Conservation (phyloP, 2,888 invertebrate species). For the Trimorus sp. region DNA sequence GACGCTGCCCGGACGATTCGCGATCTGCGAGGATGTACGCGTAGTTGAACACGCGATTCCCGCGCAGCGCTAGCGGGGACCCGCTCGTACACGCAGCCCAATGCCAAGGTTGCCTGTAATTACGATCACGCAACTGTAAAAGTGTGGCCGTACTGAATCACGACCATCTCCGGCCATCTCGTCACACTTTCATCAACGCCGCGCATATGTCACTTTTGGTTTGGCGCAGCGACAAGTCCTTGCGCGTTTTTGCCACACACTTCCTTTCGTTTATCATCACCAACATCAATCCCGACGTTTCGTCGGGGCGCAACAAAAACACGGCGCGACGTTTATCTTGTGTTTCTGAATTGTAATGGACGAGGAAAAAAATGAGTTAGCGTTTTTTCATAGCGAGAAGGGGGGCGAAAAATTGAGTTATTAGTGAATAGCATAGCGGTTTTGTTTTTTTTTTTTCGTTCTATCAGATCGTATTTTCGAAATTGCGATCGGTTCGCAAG, state of each 20-base stretch:
- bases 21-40: constrained; percentile 67
- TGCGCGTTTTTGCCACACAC: constrained; percentile 40
- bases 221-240: constrained; percentile 45
- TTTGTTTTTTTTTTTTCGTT: too few relatives aligned
- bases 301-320: constrained; percentile 9
- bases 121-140: constrained; percentile 70
- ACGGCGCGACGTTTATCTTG: too few relatives aligned
- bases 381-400: too few relatives aligned
- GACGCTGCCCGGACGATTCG: constrained; percentile 1
- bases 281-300: constrained; percentile 41
- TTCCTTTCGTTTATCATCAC: constrained; percentile 37
- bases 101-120: constrained; percentile 72
- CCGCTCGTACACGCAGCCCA: constrained; percentile 63
- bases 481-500: too few relatives aligned
- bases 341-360: too few relatives aligned
- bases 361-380: too few relatives aligned
- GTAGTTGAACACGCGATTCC: constrained; percentile 65
- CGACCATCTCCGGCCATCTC: constrained; percentile 34
- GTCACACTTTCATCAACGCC: constrained; percentile 50
- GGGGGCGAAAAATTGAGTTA: too few relatives aligned
- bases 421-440: too few relatives aligned
- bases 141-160: constrained; percentile 39
- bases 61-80: constrained; percentile 65
- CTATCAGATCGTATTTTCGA: too few relatives aligned
- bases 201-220: constrained; percentile 57